Percentiles rank a stretch among this genome's conserved stretches.
Conservation (phyloP, 1,140 invertebrate species). For the Bemisia tabaci region DNA sequence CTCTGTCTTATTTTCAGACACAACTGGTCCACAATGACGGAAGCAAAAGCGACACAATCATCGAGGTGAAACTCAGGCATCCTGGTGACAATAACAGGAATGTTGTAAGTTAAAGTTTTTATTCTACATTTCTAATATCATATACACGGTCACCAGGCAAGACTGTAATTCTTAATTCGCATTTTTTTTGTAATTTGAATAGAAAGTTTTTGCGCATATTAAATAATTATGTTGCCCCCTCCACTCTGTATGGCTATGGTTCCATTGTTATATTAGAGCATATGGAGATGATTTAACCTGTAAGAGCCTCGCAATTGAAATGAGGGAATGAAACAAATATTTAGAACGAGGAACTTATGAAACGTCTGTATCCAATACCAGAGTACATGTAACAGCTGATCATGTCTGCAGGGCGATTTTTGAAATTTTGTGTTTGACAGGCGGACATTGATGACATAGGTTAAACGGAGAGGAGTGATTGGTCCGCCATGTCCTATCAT, state of each 20-base stretch:
- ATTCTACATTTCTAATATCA: not conserved
- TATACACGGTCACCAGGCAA: not conserved
- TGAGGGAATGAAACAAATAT: too few relatives aligned
- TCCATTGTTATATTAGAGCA: not conserved
- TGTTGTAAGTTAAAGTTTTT: constrained; percentile 39
- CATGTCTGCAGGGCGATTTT: too few relatives aligned
- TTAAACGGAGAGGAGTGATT: too few relatives aligned
- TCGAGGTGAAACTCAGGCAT: constrained; percentile 75
- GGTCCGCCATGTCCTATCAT: too few relatives aligned
- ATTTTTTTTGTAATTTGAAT: not conserved
- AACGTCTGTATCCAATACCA: too few relatives aligned
- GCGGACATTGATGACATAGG: too few relatives aligned
- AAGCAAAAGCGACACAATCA: constrained; percentile 70
- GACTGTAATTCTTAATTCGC: not conserved
- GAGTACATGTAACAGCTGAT: too few relatives aligned
- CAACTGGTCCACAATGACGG: constrained; percentile 78
- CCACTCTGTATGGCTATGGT: not conserved
- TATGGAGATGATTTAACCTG: too few relatives aligned
- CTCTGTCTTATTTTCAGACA: too few relatives aligned
- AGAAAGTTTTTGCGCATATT: not conserved
- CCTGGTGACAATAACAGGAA: constrained; percentile 70
- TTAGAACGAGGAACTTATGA: too few relatives aligned
- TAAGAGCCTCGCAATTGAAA: too few relatives aligned
- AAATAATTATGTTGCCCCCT: not conserved
- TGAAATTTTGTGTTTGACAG: too few relatives aligned